phyloP scores from a whole-genome alignment of 2,113 vertebrate species.

The Zonotrichia leucophrys region DNA sequence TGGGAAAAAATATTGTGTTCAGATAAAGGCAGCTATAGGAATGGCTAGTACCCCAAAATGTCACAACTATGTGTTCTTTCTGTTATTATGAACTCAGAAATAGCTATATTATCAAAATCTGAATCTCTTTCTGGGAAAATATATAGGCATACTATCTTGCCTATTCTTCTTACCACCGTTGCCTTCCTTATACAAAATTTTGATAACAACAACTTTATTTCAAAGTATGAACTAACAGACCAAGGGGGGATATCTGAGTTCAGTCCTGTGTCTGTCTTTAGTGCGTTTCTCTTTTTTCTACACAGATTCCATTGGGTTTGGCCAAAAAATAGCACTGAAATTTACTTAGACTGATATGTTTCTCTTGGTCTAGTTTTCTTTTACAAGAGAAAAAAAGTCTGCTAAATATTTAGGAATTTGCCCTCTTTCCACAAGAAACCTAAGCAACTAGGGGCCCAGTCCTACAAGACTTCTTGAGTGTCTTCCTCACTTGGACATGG shows the following conservation, averaged over 20 bases:
- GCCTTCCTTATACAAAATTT: not conserved
- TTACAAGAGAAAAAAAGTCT: not conserved
- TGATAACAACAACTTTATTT: not conserved
- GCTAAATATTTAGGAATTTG: not conserved
- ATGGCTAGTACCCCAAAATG: not conserved
- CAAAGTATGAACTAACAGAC: not conserved
- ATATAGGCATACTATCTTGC: not conserved
- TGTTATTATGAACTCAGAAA: not conserved
- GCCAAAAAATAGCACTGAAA: not conserved
- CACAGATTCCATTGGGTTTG: slow-evolving; percentile 2
- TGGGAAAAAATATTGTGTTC: not conserved
- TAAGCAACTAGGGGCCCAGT: not conserved
- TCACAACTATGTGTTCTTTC: not conserved
- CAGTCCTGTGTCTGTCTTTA: not conserved
- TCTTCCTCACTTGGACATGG: not conserved
- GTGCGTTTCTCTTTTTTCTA: not conserved
- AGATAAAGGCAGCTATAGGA: not conserved
- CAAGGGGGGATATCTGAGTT: not conserved
- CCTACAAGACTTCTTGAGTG: not conserved
- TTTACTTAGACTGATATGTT: not conserved
- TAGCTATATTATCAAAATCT: not conserved
- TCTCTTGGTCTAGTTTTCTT: slow-evolving; percentile 1
- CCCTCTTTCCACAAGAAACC: not conserved
- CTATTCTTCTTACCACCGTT: not conserved
- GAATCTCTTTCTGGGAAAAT: not conserved